Evolutionary conservation across 1,140 invertebrate genomes (phyloP).

Genomic region (Brachionus rotundiformis): DNA sequence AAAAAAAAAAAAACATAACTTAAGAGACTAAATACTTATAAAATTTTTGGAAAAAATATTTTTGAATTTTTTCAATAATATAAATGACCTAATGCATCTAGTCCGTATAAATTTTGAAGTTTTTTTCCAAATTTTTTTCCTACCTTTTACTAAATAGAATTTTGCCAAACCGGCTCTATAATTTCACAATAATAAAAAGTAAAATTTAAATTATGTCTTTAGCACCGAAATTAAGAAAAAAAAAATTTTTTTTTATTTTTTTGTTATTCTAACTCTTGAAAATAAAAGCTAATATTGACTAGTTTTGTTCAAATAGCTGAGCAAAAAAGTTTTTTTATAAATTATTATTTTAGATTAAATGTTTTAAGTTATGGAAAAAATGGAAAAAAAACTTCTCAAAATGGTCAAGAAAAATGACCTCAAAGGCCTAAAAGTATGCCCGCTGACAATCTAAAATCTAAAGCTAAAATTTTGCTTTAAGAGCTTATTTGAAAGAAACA

Average conservation of each 20-base stretch:
- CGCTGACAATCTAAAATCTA: background rate
- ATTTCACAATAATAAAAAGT: background rate
- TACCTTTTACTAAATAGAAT: background rate
- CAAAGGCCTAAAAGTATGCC: background rate
- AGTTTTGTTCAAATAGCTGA: background rate
- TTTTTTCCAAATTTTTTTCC: background rate
- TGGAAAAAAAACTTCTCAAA: conserved; percentile 13
- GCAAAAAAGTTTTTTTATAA: background rate
- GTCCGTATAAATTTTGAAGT: no score
- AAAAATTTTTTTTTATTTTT: conserved; percentile 6
- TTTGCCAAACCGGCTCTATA: background rate
- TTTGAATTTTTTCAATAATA: no score
- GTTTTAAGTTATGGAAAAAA: background rate
- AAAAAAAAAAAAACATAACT: no score
- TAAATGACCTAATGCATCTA: background rate
- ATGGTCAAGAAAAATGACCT: background rate
- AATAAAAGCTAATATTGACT: conserved; percentile 20
- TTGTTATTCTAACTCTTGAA: conserved; percentile 19
- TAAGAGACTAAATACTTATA: no score
- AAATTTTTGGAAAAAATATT: no score
- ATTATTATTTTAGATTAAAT: background rate
- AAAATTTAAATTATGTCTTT: background rate
- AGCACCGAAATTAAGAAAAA: background rate
- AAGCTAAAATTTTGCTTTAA: background rate
- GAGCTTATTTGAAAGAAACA: background rate